Evolutionary conservation across 2,888 invertebrate species (phyloP), one percentile per base, ranked within the genome.

Genomic region (Agelastica alni): DNA sequence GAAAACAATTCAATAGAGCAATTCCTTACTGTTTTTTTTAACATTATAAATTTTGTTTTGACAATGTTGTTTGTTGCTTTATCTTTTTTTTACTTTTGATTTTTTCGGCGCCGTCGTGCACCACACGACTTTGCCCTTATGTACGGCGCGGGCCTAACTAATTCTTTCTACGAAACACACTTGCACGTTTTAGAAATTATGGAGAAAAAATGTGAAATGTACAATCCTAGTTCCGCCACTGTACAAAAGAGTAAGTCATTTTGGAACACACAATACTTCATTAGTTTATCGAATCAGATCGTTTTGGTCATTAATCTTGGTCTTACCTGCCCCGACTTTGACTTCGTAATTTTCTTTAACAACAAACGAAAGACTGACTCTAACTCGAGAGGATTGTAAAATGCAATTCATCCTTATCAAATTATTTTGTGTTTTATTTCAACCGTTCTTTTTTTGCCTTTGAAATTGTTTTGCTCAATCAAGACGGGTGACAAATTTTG

Each of bases 281-380:
- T 77, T 77, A 77, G 75, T 77, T 76, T 76, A 77, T 76, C 76
- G 75, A 75, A 76, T 77, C 75, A 74, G 74, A 76, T 76, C 76
- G 74, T 68, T 64, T 66, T 66, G 68, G 72, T 74, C 76, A 76
- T 77, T 76, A 75, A 76, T 76, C 77, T 72, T 73, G 60, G 58
- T 60, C 61, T 62, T 45, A 51, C 39, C 54, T 54, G 55, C 41
- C 30, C n/a, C 42, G 28, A 10, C 41, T 41, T 49, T 49, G 36
- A 49, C 49, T 49, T 26, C 49, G 49, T 49, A 49, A 49, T 49
- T 49, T 49, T 49, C 49, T 42, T 41, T 37, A 16, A 47, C 47
- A 47, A 47, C 31, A 47, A n/a, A 47, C 28, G 31, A 49, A 42
- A 18, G 37, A 39, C 37, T 39, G 37, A 39, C 37, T 39, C 20